These are phyloP conservation scores for Falco biarmicus DNA, from an alignment of 2,797 vertebrate genomes.

Conservation along the genomic window DNA sequence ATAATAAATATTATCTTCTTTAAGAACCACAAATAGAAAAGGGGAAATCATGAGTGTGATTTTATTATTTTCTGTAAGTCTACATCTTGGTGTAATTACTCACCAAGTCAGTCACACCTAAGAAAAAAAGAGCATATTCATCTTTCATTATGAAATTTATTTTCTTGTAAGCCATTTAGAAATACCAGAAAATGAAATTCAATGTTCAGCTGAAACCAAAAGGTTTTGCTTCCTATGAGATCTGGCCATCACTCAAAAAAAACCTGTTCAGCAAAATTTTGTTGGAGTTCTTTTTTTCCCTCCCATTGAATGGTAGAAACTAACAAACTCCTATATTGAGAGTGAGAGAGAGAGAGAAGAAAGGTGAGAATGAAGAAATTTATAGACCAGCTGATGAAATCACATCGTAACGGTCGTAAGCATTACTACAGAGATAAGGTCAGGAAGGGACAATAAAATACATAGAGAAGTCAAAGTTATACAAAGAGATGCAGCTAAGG, in stretches of 20 bases:
- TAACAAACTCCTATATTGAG: neutral
- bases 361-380: neutral
- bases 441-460: neutral
- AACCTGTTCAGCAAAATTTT: neutral
- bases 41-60: neutral
- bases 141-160: neutral
- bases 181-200: neutral
- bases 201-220: neutral
- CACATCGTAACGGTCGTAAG: neutral
- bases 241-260: neutral
- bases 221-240: neutral
- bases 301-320: neutral
- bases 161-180: neutral
- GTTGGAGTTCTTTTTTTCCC: neutral
- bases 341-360: neutral
- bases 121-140: neutral
- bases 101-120: neutral
- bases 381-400: neutral
- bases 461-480: accelerated
- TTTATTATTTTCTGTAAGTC: neutral
- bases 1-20: neutral
- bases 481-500: neutral
- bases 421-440: neutral
- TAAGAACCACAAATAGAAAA: neutral
- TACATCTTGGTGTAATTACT: neutral